Base-by-base conservation (phyloP, 2,113 vertebrate species). In the Sula dactylatra region DNA sequence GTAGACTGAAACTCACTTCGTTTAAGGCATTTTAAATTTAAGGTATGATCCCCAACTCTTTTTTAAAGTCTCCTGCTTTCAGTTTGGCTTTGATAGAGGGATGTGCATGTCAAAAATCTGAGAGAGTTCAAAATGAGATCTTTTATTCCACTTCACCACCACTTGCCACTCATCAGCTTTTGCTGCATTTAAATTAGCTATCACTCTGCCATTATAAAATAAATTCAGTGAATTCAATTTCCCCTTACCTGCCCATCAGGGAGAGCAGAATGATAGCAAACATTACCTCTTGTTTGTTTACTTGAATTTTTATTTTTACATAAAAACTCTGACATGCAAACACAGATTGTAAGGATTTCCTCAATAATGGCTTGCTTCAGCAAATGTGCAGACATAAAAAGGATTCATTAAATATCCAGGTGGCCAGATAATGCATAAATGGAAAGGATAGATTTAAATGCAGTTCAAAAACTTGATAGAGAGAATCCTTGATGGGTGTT, bases 171-270 rank as follows among this genome's bases (percentile, higher is more conserved):
- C 73, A 45, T 87, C 78, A 93, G 66, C 55, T 83, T 67, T 80
- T 77, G 58, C 72, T 92, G 62, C 83, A 76, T 95, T 91, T 88
- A 93, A 97, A 95, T 86, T 47, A 96, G 36, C 73, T 67, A 95
- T 26, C 78, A 79, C 91, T 96, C 47, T 80, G 31, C 78, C 81
- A 96, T 96, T 90, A 61, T 19, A 88, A 93, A 90, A 45, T 38
- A 91, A 93, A 95, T 88, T 80, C 82, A 72, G 44, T 74, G 25
- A 84, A 69, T 92, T 96, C 40, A 64, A 31, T 74, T 95, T 97
- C 38, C 67, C 55, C 19, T 11, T 62, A 93, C 40, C 61, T 58
- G 71, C 31, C 69, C 69, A 92, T 56, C 73, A 72, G 79, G 93
- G 95, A 96, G 13, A 86, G 26, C 7, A 49, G 31, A 45, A 38